phyloP scores from a whole-genome alignment of 2,888 invertebrate genomes.

The Hirtodrosophila alboralis region DNA sequence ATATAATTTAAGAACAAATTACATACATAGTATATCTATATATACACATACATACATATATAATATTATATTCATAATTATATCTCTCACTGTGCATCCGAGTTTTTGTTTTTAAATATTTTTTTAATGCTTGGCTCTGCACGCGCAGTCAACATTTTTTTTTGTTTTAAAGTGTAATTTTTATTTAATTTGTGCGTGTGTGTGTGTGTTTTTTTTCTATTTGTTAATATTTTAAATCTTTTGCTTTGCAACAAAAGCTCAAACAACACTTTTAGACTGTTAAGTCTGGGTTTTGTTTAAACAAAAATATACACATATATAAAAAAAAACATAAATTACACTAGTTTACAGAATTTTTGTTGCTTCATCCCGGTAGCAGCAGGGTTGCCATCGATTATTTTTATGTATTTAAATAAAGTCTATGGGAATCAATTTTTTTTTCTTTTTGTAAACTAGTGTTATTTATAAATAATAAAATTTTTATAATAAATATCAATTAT shows the following conservation, averaged over 20 bases:
- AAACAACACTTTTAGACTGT: conserved; percentile 40
- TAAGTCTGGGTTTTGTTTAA: conserved; percentile 50
- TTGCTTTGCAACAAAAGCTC: conserved; percentile 30
- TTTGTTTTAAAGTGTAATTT: conserved; percentile 8
- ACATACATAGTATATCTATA: too few relatives aligned
- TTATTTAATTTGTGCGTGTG: conserved; percentile 23
- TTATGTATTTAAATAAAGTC: too few relatives aligned
- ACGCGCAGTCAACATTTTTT: conserved; percentile 45
- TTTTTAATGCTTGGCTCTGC: conserved; percentile 45
- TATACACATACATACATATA: conserved; percentile 10
- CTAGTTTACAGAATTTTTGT: too few relatives aligned
- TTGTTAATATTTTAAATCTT: conserved; percentile 13
- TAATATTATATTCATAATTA: conserved; percentile 26
- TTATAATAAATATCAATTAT: conserved; percentile 66
- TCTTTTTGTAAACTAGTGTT: too few relatives aligned
- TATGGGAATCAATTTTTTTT: too few relatives aligned
- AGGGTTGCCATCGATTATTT: too few relatives aligned
- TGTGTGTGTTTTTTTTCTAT: conserved; percentile 25
- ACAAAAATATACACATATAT: conserved; percentile 54
- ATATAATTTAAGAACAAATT: neutral
- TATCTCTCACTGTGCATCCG: conserved; percentile 42
- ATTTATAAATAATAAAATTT: conserved; percentile 55
- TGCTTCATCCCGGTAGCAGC: too few relatives aligned
- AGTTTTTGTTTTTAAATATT: conserved; percentile 24
- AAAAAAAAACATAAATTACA: conserved; percentile 63